These are phyloP conservation scores for Nyctibius bracteatus DNA, from an alignment of 2,113 vertebrate species.

Conservation along the genomic window DNA sequence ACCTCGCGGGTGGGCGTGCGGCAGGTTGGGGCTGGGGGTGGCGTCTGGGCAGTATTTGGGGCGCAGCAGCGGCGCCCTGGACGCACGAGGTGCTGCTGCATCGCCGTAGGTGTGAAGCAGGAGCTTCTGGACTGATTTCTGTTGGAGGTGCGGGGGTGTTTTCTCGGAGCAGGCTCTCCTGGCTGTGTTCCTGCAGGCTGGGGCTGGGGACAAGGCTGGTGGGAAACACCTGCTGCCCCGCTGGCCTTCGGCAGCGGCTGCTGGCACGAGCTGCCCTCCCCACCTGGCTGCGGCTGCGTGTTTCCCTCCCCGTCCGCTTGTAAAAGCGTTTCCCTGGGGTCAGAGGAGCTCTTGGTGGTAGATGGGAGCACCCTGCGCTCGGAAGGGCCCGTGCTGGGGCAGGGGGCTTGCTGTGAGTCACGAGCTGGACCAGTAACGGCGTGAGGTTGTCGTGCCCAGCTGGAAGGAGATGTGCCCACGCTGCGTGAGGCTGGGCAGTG, in stretches of 20 bases:
- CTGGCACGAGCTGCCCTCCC: not conserved
- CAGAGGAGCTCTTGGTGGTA: not conserved
- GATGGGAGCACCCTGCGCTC: not conserved
- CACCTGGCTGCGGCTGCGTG: not conserved
- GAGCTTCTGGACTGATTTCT: not conserved
- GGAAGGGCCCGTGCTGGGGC: too few relatives aligned
- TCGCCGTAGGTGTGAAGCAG: rapidly evolving
- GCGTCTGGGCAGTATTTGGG: not conserved
- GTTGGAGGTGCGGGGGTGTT: rapidly evolving
- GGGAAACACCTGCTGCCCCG: not conserved
- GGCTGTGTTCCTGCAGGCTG: rapidly evolving
- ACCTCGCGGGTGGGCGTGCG: rapidly evolving
- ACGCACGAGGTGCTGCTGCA: rapidly evolving
- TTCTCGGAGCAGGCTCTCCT: not conserved
- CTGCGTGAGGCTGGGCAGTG: not conserved
- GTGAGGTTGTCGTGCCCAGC: rapidly evolving
- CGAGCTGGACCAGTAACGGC: rapidly evolving
- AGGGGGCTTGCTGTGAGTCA: rapidly evolving
- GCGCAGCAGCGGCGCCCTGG: rapidly evolving
- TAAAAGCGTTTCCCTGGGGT: rapidly evolving
- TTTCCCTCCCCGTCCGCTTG: not conserved
- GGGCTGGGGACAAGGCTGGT: not conserved
- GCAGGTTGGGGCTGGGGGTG: too few relatives aligned
- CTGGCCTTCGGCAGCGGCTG: conserved; percentile 20
- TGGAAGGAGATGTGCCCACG: not conserved